Evolutionary conservation across 2,888 invertebrate genomes (phyloP).

Genomic region (Microplitis deprimator): DNA sequence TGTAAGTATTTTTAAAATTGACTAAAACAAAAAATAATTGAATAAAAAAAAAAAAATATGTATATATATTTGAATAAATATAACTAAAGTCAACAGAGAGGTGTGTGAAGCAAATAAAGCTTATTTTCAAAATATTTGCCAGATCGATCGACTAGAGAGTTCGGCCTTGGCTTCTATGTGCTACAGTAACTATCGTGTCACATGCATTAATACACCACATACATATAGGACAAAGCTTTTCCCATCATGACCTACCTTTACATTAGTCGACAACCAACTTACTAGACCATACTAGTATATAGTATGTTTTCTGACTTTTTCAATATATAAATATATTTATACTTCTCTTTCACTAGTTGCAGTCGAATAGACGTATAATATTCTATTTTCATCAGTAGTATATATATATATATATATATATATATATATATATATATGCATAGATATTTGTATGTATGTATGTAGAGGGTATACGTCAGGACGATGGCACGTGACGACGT

Average conservation of each 20-base stretch:
- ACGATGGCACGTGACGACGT: conserved; percentile 37
- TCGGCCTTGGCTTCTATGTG: conserved; percentile 46
- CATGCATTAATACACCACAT: conserved; percentile 39
- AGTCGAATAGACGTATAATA: conserved; percentile 37
- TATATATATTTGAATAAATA: neutral
- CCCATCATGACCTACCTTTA: conserved; percentile 47
- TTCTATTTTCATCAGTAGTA: conserved; percentile 11
- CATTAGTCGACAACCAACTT: conserved; percentile 35
- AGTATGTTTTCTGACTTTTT: neutral
- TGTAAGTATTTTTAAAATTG: too few species aligned
- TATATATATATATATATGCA: too few species aligned
- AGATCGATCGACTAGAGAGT: conserved; percentile 39
- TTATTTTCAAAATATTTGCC: conserved; percentile 45
- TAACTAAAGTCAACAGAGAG: conserved; percentile 6
- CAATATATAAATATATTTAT: conserved; percentile 11
- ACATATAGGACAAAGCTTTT: conserved; percentile 41
- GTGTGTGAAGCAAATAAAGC: conserved; percentile 28
- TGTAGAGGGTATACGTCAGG: conserved; percentile 32
- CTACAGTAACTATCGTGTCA: conserved; percentile 36
- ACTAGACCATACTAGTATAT: conserved; percentile 1
- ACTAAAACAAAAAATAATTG: too few species aligned
- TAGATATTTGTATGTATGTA: neutral
- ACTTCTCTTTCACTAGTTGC: conserved; percentile 26
- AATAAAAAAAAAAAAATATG: too few species aligned
- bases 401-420: neutral